These are phyloP conservation scores for Platysteira castanea DNA, from an alignment of 2,113 vertebrate genomes.

Conservation along the genomic window DNA sequence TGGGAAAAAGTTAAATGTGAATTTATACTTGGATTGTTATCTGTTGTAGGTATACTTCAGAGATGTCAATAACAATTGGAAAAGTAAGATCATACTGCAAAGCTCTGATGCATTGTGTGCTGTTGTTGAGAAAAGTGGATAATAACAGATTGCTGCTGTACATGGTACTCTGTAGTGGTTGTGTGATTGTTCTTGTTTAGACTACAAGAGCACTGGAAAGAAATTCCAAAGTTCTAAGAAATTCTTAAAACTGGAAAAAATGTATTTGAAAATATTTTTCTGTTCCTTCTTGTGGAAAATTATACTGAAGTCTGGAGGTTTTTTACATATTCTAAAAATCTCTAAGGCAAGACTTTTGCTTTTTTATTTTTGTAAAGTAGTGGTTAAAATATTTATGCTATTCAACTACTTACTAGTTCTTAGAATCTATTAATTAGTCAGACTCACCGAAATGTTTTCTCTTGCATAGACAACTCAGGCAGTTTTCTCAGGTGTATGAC, in stretches of 20 bases:
- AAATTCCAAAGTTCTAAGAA: not conserved
- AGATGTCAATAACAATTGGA: not conserved
- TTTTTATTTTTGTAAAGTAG: not conserved
- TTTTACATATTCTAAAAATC: not conserved
- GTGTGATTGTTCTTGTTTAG: not conserved
- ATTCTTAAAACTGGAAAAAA: not conserved
- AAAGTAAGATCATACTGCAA: not conserved
- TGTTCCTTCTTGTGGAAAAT: not conserved
- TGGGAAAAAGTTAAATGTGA: not conserved
- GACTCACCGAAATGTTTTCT: not conserved
- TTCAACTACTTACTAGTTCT: not conserved
- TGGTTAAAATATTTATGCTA: not conserved
- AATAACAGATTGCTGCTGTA: not conserved
- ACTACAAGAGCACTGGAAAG: not conserved
- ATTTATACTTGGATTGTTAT: not conserved
- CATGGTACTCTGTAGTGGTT: not conserved
- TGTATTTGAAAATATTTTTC: not conserved
- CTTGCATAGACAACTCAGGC: not conserved
- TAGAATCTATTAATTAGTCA: not conserved
- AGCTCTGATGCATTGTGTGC: not conserved
- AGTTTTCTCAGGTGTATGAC: not conserved
- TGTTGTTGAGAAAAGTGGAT: not conserved
- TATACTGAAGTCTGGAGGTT: not conserved
- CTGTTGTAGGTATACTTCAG: not conserved
- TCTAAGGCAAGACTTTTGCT: not conserved